Evolutionary conservation across 1,140 invertebrate genomes (phyloP).

Genomic region (Meloidogyne floridensis): DNA sequence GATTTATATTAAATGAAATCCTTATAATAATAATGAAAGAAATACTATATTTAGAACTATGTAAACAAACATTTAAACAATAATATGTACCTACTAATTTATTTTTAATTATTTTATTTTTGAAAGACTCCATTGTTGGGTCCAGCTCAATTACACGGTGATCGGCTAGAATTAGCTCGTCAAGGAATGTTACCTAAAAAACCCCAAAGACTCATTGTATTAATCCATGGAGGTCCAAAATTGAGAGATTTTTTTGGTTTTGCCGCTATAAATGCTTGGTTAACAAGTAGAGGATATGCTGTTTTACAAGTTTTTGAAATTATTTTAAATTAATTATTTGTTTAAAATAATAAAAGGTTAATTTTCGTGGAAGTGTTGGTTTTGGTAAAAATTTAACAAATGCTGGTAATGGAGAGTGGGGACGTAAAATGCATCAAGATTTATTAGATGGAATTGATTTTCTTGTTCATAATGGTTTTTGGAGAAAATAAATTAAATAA

Average conservation of each 20-base stretch:
- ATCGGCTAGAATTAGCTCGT: constrained; percentile 52
- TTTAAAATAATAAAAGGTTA: constrained; percentile 44
- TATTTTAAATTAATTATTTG: neutral
- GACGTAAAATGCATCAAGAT: constrained; percentile 64
- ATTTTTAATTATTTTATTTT: constrained; percentile 14
- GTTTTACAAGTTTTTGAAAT: constrained; percentile 54
- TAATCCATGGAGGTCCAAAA: constrained; percentile 65
- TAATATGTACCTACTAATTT: neutral
- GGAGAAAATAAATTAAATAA: neutral
- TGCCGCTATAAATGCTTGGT: constrained; percentile 57
- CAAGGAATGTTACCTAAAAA: constrained; percentile 54
- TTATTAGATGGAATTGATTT: constrained; percentile 63
- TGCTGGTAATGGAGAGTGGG: constrained; percentile 65
- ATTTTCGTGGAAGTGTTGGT: constrained; percentile 62
- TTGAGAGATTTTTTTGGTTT: constrained; percentile 63
- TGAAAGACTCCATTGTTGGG: constrained; percentile 33
- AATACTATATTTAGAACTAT: too few species aligned
- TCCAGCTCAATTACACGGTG: constrained; percentile 49
- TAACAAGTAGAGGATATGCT: constrained; percentile 63
- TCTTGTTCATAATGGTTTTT: constrained; percentile 47
- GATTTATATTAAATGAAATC: too few species aligned
- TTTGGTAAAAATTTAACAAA: constrained; percentile 63
- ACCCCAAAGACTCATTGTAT: constrained; percentile 60
- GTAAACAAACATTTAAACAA: constrained; percentile 4
- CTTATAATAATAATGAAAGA: too few species aligned